These are phyloP conservation scores for Centropus bengalensis DNA, from an alignment of 2,113 vertebrate species.

Conservation along the genomic window DNA sequence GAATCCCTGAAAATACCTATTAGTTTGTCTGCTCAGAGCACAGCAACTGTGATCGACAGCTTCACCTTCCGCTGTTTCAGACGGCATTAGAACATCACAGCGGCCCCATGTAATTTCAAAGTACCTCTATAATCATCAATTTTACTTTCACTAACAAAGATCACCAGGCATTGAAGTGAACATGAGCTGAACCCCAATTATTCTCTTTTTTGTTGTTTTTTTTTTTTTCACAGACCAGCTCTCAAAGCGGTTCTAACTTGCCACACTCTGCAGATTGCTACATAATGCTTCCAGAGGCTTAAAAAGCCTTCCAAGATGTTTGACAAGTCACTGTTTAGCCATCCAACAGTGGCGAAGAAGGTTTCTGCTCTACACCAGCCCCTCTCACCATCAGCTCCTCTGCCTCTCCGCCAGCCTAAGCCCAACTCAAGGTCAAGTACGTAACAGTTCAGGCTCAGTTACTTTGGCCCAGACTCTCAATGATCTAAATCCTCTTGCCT, in stretches of 20 bases:
- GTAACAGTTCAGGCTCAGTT: not conserved
- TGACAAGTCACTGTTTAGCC: not conserved
- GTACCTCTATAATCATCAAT: not conserved
- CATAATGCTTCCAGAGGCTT: not conserved
- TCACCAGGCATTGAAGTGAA: not conserved
- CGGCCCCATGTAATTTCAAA: not conserved
- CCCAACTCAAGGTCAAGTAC: not conserved
- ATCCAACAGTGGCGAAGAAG: not conserved
- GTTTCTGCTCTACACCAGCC: not conserved
- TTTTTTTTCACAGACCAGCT: not conserved
- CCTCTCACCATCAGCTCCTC: not conserved
- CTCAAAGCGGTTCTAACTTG: not conserved
- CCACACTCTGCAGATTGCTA: not conserved
- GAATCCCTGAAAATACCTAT: not conserved
- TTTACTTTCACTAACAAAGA: not conserved
- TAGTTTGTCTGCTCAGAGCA: not conserved
- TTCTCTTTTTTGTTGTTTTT: not conserved
- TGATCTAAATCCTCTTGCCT: conserved; percentile 13
- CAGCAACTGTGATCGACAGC: not conserved
- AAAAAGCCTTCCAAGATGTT: not conserved
- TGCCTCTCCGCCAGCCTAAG: not conserved
- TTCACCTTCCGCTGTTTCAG: not conserved
- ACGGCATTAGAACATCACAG: not conserved
- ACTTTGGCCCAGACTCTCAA: not conserved
- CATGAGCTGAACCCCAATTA: not conserved